These are phyloP conservation scores for Eurypyga helias DNA, from an alignment of 2,113 vertebrate genomes.

Conservation along the genomic window DNA sequence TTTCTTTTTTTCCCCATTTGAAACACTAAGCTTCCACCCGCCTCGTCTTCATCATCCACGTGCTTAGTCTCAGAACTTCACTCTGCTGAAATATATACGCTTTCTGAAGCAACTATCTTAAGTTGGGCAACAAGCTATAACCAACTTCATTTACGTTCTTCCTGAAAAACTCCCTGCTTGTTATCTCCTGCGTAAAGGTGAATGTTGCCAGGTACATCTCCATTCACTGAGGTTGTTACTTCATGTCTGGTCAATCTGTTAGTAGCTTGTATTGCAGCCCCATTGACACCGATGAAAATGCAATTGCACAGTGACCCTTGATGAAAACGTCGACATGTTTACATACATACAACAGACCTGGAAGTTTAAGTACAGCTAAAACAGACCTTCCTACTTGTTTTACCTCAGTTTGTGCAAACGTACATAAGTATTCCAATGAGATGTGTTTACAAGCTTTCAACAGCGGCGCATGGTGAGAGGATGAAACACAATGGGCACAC, in stretches of 20 bases:
- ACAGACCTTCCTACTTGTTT: neutral
- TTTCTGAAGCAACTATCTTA: neutral
- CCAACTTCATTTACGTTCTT: neutral
- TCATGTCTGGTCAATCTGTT: neutral
- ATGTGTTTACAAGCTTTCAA: neutral
- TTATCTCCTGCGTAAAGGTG: neutral
- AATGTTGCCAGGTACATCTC: neutral
- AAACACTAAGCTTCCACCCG: neutral
- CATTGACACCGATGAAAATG: neutral
- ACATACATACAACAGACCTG: accelerated
- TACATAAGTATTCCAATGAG: neutral
- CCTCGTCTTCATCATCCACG: neutral
- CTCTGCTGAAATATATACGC: neutral
- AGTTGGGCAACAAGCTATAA: neutral
- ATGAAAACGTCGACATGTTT: neutral
- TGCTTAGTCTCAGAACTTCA: neutral
- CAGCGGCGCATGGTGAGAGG: accelerated
- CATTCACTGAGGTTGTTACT: neutral
- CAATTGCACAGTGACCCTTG: neutral
- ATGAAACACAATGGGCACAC: accelerated
- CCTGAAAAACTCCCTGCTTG: accelerated
- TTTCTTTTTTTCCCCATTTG: neutral
- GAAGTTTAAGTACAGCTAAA: neutral
- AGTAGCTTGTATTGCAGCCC: neutral
- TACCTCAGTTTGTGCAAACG: neutral